Evolutionary conservation across 2,888 invertebrate species (phyloP), one percentile per base, ranked within the genome.

Genomic region (Leptinotarsa tumamoca): DNA sequence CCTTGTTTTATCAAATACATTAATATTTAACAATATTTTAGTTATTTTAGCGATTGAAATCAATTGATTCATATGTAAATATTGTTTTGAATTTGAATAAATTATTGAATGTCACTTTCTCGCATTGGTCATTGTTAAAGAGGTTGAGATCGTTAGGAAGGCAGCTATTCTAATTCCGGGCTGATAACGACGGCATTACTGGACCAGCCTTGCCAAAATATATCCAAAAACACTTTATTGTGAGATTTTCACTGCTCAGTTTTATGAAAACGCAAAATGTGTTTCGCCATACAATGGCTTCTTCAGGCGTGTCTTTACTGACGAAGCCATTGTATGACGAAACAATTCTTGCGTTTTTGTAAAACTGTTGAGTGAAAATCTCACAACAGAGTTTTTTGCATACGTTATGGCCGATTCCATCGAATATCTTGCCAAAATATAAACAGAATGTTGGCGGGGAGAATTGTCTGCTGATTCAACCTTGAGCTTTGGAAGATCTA

Each of bases 81-180:
- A 86, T 86, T 84, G 85, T 86, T 85, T 85, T 84, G 83, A 80
- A 83, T 85, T 80, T 83, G 81, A 81, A 83, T 79, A 77, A 76
- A 69, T 69, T 54, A 56, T 51, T 13, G 5, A 70, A 73, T 51
- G 63, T 76, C 72, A 76, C 27, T 78, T 80, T 33, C 14, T 71
- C 23, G 23, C 67, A 70, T 73, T 71, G 67, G 68, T 67, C 50
- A 17, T 27, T 17, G 15, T 52, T 21, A 18, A 23, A 51, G 21
- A 33, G 17, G 17, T 4, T 23, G 49, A 21, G 50, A 13, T 68
- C 10, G 17, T 17, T 50, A 21, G 58, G 21, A 4, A 13, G 7
- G 4, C 52, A 68, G 33, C 23, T 43, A 18, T 4, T 68, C 13
- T 17, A 17, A 5, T 7, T 52, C 3, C 14, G 43, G 43, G 43